These are phyloP conservation scores for Dermatemys mawii DNA, from an alignment of 2,113 vertebrate genomes.

Conservation along the genomic window DNA sequence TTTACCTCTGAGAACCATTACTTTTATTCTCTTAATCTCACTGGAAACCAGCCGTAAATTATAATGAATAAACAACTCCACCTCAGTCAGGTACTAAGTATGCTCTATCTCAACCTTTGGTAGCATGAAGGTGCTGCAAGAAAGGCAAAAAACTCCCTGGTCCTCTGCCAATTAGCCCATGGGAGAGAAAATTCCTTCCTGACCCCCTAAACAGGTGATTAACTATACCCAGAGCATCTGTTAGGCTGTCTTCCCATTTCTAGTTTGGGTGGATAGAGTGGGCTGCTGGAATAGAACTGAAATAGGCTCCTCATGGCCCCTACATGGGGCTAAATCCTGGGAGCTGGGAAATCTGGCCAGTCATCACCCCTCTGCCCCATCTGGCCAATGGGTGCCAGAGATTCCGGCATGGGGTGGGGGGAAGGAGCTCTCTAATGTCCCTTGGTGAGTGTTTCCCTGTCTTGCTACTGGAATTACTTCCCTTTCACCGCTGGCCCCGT, in stretches of 20 bases:
- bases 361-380: not conserved
- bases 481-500: not conserved
- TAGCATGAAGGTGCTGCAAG: not conserved
- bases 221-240: not conserved
- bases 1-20: not conserved
- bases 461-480: not conserved
- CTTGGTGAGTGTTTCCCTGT: not conserved
- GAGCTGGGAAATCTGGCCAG: not conserved
- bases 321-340: not conserved
- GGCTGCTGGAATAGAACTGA: not conserved
- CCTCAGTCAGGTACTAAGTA: too few relatives aligned
- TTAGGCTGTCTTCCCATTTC: not conserved
- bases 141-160: not conserved
- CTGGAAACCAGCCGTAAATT: not conserved
- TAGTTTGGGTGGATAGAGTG: not conserved
- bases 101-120: not conserved
- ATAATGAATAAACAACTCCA: not conserved
- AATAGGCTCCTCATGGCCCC: not conserved
- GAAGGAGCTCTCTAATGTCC: not conserved
- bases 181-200: not conserved
- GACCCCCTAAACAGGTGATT: not conserved
- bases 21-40: not conserved
- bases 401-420: accelerated
- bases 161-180: not conserved
- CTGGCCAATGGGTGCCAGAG: not conserved